phyloP scores from a whole-genome alignment of 2,888 invertebrate genomes.

The Euclidia mi region DNA sequence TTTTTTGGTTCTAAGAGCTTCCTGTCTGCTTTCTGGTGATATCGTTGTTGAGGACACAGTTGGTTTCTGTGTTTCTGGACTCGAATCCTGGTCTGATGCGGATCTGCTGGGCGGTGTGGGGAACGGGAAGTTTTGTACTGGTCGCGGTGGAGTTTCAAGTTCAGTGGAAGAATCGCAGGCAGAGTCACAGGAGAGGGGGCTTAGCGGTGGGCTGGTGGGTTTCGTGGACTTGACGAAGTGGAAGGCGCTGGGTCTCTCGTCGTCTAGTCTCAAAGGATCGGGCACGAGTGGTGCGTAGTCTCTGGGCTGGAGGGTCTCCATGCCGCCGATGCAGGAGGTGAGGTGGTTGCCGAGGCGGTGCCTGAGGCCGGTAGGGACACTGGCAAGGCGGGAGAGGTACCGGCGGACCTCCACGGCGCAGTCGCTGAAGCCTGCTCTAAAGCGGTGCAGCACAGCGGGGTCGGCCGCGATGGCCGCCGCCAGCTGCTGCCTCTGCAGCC shows the following conservation, averaged over 20 bases:
- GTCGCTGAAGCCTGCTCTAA: slow-evolving; percentile 96
- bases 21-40: slow-evolving; percentile 81
- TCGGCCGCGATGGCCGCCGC: slow-evolving; percentile 95
- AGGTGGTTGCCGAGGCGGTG: slow-evolving; percentile 92
- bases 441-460: slow-evolving; percentile 95
- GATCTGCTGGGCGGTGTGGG: slow-evolving; percentile 91
- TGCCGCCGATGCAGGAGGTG: slow-evolving; percentile 91
- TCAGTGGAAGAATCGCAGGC: slow-evolving; percentile 91
- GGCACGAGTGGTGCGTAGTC: slow-evolving; percentile 90
- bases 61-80: slow-evolving; percentile 86
- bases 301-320: slow-evolving; percentile 72
- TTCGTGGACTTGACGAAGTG: slow-evolving; percentile 80
- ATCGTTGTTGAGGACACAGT: slow-evolving; percentile 89
- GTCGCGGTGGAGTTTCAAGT: slow-evolving; percentile 87
- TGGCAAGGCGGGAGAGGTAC: slow-evolving; percentile 92
- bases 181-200: slow-evolving; percentile 93
- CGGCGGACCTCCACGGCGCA: slow-evolving; percentile 95
- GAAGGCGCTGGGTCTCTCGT: slow-evolving; percentile 83
- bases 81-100: slow-evolving; percentile 88
- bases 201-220: slow-evolving; percentile 92
- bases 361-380: slow-evolving; percentile 89
- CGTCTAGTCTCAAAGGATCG: slow-evolving; percentile 83
- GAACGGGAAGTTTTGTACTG: slow-evolving; percentile 81
- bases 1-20: slow-evolving; percentile 74
- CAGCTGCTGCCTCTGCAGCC: slow-evolving; percentile 96